Conservation (phyloP, 2,113 vertebrate species). For the Thalassoma bifasciatum region DNA sequence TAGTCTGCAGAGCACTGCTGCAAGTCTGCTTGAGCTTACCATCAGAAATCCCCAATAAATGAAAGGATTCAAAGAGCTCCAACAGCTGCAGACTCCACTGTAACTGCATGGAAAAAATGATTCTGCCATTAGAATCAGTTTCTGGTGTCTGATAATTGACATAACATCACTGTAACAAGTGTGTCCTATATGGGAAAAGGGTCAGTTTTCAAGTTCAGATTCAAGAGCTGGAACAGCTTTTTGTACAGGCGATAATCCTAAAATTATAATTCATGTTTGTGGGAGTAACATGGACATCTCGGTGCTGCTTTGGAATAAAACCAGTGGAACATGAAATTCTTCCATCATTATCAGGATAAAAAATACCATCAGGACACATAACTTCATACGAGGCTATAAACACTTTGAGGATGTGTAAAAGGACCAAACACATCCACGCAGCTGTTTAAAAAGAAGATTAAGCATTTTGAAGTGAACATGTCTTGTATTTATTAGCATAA, state of each 20-base stretch:
- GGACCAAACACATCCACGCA: no score
- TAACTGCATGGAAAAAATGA: conserved; percentile 33
- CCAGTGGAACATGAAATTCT: neutral
- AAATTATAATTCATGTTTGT: neutral
- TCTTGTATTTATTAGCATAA: neutral
- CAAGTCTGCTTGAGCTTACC: conserved; percentile 39
- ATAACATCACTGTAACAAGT: conserved; percentile 16
- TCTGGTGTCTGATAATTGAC: neutral
- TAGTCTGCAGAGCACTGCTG: conserved; percentile 17
- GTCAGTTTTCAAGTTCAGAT: conserved; percentile 3
- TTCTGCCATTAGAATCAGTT: neutral
- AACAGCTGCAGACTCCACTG: conserved; percentile 46
- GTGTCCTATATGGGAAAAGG: neutral
- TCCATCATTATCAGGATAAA: no score
- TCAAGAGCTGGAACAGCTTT: neutral
- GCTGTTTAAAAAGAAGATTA: no score
- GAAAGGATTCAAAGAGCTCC: conserved; percentile 48
- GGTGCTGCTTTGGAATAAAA: neutral
- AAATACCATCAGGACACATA: no score
- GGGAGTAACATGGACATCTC: neutral
- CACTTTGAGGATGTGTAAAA: no score
- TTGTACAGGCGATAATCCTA: neutral
- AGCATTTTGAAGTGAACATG: no score
- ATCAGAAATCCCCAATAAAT: conserved; percentile 62
- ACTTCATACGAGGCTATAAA: no score